Evolutionary conservation across 2,888 invertebrate species (phyloP), one percentile per base, ranked within the genome.

Genomic region (Drosophila rellima): DNA sequence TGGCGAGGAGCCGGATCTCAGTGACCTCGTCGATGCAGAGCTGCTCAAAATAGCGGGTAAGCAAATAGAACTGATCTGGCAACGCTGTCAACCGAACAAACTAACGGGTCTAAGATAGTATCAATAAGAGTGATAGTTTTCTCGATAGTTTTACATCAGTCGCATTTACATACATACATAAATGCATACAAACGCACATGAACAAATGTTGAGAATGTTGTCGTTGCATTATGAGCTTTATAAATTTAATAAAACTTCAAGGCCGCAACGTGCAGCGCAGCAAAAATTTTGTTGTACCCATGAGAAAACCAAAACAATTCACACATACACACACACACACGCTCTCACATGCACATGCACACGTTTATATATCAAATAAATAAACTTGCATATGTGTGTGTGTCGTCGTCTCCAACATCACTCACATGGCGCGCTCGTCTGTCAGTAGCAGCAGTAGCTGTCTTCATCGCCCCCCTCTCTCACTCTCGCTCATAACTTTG

Each of bases 1-100:
- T 94, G 98, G 98, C 91, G 98, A 98, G 93, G 98, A 98, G 93
- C 98, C 98, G 63, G 97, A 98, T 93, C 95, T 98, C 77, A 95
- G 95, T 90, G 96, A 96, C 70, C 94, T 98, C 90, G 96, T 98
- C 85, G 95, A 96, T 69, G 95, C 96, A 13, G 97, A 98, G 92
- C 95, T 98, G 80, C 95, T 98, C 77, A 95, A 97, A 91, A 94
- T 91, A 65, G 95, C 95, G 92, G 98, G 98, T 98, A 93, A 96
- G 96, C 35, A 4, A 35, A 7, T 26, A 0, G 5, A 26, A 1
- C 23, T 7, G 6, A 0, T 23, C 6, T 23, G 23, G 23, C 23
- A 23, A 23, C 23, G 6, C 23, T 23, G 23, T 6, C 23, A 23
- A 23, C 23, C 23, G 7, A 23, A 6, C 5, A 6, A 6, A 23